phyloP scores from a whole-genome alignment of 2,113 vertebrate species.

The Corydoras maculifer region DNA sequence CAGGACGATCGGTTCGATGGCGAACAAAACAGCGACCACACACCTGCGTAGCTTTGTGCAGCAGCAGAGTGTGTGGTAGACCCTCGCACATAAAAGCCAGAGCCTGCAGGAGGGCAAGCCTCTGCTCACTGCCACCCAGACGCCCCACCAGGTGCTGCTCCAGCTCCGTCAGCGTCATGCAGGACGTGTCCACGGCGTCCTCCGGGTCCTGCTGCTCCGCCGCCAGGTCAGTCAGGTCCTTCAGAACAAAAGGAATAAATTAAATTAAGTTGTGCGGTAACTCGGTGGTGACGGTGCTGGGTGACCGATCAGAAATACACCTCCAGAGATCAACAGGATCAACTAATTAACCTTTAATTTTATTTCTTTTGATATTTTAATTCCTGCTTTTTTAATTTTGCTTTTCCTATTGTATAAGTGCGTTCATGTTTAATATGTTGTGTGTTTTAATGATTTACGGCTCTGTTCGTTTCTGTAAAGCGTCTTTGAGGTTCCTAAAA shows the following conservation, averaged over 20 bases:
- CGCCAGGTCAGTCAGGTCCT: constrained; percentile 77
- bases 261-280: not conserved
- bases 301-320: no score
- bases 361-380: no score
- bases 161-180: constrained; percentile 66
- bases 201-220: constrained; percentile 46
- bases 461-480: no score
- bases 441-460: no score
- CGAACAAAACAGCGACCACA: not conserved
- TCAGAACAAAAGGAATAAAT: not conserved
- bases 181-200: constrained; percentile 40
- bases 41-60: constrained; percentile 80
- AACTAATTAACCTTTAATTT: no score
- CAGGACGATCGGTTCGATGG: no score
- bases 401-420: no score
- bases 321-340: no score
- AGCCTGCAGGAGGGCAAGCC: constrained; percentile 76
- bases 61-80: constrained; percentile 74
- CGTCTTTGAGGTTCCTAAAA: no score
- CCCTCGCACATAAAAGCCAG: constrained; percentile 76
- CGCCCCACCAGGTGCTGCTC: constrained; percentile 58
- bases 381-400: no score
- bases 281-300: no score
- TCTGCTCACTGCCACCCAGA: constrained; percentile 49
- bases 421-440: no score